phyloP scores from a whole-genome alignment of 2,797 vertebrate species.

The Dallia pectoralis region DNA sequence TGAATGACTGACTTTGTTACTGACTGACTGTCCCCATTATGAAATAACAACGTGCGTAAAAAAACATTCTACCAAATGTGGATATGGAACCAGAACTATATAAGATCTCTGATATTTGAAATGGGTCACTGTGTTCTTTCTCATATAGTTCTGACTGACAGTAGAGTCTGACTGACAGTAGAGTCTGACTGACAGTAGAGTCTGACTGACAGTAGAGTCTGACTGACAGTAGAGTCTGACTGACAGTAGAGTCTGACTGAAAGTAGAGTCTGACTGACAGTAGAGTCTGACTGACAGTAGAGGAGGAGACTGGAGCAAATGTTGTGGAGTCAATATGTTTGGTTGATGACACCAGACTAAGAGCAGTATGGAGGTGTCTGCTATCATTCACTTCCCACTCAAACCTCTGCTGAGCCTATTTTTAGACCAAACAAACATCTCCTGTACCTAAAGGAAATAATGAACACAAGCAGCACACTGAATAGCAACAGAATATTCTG shows the following conservation, averaged over 20 bases:
- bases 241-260: slow-evolving; percentile 1
- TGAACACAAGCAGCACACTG: slow-evolving; percentile 52
- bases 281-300: too few species aligned
- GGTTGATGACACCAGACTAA: slow-evolving; percentile 48
- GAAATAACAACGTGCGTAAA: too few species aligned
- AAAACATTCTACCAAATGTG: too few species aligned
- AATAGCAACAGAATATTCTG: slow-evolving; percentile 19
- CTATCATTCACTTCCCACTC: slow-evolving; percentile 50
- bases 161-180: too few species aligned
- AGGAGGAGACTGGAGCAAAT: slow-evolving; percentile 43
- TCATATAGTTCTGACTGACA: neutral
- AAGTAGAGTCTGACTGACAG: slow-evolving; percentile 8
- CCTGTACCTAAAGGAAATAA: slow-evolving; percentile 19
- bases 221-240: too few species aligned
- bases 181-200: slow-evolving; percentile 23
- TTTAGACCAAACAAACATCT: slow-evolving; percentile 58
- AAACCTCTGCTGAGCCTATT: slow-evolving; percentile 53
- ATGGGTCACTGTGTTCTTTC: too few species aligned
- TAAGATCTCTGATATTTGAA: too few species aligned
- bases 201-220: too few species aligned
- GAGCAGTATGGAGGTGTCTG: slow-evolving; percentile 24
- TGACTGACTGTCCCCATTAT: too few species aligned
- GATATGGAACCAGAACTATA: too few species aligned
- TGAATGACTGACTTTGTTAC: too few species aligned
- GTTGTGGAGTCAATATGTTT: slow-evolving; percentile 29